Evolutionary conservation across 2,888 invertebrate genomes (phyloP).

Genomic region (Vandiemenella viatica): DNA sequence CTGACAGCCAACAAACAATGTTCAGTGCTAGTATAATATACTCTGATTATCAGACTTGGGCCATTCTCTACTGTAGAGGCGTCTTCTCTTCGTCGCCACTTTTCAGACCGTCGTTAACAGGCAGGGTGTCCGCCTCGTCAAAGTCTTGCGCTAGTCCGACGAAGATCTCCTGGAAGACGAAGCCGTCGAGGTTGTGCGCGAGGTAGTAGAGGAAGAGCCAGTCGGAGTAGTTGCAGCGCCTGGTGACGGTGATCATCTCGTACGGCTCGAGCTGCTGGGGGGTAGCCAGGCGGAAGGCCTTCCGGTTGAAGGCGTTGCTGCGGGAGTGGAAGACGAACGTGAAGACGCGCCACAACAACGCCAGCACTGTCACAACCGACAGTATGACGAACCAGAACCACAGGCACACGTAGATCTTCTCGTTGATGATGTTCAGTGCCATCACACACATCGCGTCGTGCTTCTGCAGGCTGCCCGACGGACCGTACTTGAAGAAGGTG

Average conservation of each 20-base stretch:
- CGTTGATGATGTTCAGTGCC: slow-evolving; percentile 31
- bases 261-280: slow-evolving; percentile 28
- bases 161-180: slow-evolving; percentile 45
- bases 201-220: slow-evolving; percentile 28
- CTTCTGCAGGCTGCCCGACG: slow-evolving; percentile 28
- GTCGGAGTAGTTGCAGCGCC: slow-evolving; percentile 21
- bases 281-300: slow-evolving; percentile 44
- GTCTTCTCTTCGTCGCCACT: too few species aligned
- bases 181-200: slow-evolving; percentile 34
- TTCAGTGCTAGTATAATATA: too few species aligned
- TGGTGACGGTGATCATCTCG: slow-evolving; percentile 7
- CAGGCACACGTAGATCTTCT: slow-evolving; percentile 28
- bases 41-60: too few species aligned
- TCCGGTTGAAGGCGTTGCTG: slow-evolving; percentile 43
- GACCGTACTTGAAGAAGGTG: slow-evolving; percentile 30
- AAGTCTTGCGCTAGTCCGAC: slow-evolving; percentile 5
- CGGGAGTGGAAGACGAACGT: slow-evolving; percentile 17
- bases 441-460: slow-evolving; percentile 31
- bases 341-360: slow-evolving; percentile 13
- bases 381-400: slow-evolving; percentile 25
- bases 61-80: too few species aligned
- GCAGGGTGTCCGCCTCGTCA: not conserved
- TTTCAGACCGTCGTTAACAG: too few species aligned
- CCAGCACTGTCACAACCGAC: not conserved
- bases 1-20: too few species aligned